Conservation (phyloP, 2,888 invertebrate genomes). For the Toxonevra muliebris region DNA sequence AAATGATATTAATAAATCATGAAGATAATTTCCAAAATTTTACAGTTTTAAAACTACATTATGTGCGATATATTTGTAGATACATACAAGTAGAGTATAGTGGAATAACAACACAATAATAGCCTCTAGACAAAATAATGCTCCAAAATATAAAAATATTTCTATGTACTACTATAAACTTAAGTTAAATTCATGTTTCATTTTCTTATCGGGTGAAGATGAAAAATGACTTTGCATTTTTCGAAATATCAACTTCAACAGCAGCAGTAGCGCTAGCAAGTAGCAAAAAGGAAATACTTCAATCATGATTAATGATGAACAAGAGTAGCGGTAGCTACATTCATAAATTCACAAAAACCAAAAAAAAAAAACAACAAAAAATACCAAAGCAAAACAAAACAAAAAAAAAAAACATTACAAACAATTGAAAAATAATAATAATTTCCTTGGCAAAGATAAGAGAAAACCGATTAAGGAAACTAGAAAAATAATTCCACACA, state of each 20-base stretch:
- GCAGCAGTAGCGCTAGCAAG: too few relatives aligned
- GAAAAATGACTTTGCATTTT: constrained; percentile 19
- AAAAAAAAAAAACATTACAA: background rate
- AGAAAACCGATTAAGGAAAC: too few relatives aligned
- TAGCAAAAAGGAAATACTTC: constrained; percentile 2
- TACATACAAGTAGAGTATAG: too few relatives aligned
- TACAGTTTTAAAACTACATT: too few relatives aligned
- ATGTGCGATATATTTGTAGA: too few relatives aligned
- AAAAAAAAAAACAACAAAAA: background rate
- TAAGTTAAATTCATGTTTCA: background rate
- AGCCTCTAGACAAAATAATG: too few relatives aligned
- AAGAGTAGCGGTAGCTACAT: background rate
- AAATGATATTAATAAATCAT: too few relatives aligned
- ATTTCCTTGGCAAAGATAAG: background rate
- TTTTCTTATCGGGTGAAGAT: constrained; percentile 3
- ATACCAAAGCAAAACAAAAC: background rate
- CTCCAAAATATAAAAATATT: too few relatives aligned
- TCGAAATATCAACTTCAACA: background rate
- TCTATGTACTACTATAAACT: background rate
- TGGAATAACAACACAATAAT: too few relatives aligned
- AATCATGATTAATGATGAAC: constrained; percentile 17
- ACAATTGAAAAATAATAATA: background rate
- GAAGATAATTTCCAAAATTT: too few relatives aligned
- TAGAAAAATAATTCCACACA: too few relatives aligned
- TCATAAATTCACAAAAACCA: background rate